phyloP scores from a whole-genome alignment of 1,140 invertebrate genomes.

The Ceratosolen fusciceps region DNA sequence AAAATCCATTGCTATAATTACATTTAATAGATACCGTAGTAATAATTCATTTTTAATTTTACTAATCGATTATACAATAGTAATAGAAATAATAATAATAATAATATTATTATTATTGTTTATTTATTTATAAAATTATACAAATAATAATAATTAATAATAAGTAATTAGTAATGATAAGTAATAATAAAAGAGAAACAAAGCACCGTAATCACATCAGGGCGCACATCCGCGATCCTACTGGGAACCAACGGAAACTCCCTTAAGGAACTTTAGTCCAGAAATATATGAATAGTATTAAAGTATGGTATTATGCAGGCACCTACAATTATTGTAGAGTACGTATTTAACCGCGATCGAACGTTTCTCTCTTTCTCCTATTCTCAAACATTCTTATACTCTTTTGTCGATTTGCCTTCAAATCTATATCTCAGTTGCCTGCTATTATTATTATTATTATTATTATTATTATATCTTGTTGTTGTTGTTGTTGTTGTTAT shows the following conservation, averaged over 20 bases:
- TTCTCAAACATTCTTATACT: background rate
- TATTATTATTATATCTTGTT: too few relatives aligned
- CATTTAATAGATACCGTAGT: conserved; percentile 23
- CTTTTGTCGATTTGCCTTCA: background rate
- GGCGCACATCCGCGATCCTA: conserved; percentile 57
- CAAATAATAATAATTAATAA: conserved; percentile 52
- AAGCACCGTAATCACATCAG: conserved; percentile 71
- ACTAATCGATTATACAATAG: background rate
- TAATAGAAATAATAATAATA: background rate
- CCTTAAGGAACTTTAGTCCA: conserved; percentile 69
- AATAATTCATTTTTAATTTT: conserved; percentile 48
- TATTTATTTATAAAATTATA: too few relatives aligned
- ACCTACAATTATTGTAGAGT: conserved; percentile 46
- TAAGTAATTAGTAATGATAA: conserved; percentile 48
- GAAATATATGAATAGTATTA: conserved; percentile 56
- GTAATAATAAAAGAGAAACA: conserved; percentile 63
- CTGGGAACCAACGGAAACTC: conserved; percentile 30
- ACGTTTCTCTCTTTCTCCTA: conserved; percentile 36
- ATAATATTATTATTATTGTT: background rate
- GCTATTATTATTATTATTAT: background rate
- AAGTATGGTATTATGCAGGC: conserved; percentile 49
- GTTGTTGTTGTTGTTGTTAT: too few relatives aligned
- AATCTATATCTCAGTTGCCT: background rate
- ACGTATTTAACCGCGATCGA: conserved; percentile 40
- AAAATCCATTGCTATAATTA: conserved; percentile 32